Base-by-base conservation (phyloP, 2,797 vertebrate species). In the Paguma larvata region DNA sequence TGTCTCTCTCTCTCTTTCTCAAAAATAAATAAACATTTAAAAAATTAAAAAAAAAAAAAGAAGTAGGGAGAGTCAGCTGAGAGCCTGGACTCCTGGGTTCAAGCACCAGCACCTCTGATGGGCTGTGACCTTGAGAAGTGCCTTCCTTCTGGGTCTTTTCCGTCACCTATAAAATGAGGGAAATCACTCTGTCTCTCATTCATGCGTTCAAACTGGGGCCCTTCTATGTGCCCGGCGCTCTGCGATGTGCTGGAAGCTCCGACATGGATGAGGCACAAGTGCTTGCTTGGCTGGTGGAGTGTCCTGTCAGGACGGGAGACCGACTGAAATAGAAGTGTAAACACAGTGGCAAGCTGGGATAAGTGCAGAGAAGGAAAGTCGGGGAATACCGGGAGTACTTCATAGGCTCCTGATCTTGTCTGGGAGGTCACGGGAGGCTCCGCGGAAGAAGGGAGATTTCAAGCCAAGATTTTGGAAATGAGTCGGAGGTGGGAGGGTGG, bases 71-170 rank as follows among this genome's bases (percentile, higher is more conserved):
- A 92, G 30, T 25, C 32, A 27, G 46, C 63, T 32, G 38, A 53
- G 67, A 89, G 75, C 34, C 62, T 70, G 30, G 38, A 78, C 15
- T 89, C 80, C 53, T 82, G 56, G 46, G 41, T 85, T 91, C 51
- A 59, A 59, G 77, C 1, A 1, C 32, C 79, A 91, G 46, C 72
- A 79, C n/a, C 73, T 91, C 7, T 67, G 7, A 53, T 12, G 59
- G 4, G 27, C 78, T 46, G 16, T 34, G 75, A 89, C 77, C 53
- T 75, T 87, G 67, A 97, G 67, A 94, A 80, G 21, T 51, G 75
- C 70, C 85, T 51, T 56, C 38, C 63, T n/a, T 72, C 82, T 83
- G 38, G 25, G 34, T 73, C 38, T 91, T 70, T 96, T 90, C 78
- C 68, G 84, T 89, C 44, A 14, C 75, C 63, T 67, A 14, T 63